phyloP scores from a whole-genome alignment of 1,140 invertebrate genomes.

The Lepidurus arcticus region DNA sequence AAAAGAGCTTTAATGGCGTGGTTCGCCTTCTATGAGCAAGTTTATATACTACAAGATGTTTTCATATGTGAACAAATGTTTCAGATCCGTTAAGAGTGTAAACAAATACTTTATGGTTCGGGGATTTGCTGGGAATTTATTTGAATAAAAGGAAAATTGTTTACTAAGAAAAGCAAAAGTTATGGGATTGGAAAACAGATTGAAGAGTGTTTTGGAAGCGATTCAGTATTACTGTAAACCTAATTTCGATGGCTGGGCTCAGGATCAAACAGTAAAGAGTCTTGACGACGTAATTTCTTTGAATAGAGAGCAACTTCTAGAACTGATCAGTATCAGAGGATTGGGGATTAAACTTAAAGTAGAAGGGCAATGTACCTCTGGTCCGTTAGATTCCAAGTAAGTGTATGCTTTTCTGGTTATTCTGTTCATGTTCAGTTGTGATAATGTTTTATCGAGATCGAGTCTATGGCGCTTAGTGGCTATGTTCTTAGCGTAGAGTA shows the following conservation, averaged over 20 bases:
- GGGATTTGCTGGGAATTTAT: not conserved
- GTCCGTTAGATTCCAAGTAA: not conserved
- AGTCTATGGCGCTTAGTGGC: too few species aligned
- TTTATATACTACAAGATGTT: too few species aligned
- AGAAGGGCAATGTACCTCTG: not conserved
- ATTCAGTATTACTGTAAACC: not conserved
- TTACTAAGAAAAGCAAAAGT: not conserved
- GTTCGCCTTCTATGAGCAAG: not conserved
- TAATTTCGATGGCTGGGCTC: not conserved
- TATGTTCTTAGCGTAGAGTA: too few species aligned
- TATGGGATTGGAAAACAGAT: not conserved
- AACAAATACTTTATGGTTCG: too few species aligned
- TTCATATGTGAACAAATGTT: too few species aligned
- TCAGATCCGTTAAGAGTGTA: too few species aligned
- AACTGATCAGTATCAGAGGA: not conserved
- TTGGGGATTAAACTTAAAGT: not conserved
- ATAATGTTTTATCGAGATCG: not conserved
- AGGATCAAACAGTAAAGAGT: not conserved
- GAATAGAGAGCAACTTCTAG: conserved; percentile 2
- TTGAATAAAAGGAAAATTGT: not conserved
- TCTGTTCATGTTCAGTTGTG: not conserved
- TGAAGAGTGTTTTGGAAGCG: not conserved
- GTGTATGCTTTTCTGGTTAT: not conserved
- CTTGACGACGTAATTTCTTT: not conserved
- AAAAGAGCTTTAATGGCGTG: not conserved